Evolutionary conservation across 2,113 vertebrate genomes (phyloP).

Genomic region (Formicarius rufipectus): DNA sequence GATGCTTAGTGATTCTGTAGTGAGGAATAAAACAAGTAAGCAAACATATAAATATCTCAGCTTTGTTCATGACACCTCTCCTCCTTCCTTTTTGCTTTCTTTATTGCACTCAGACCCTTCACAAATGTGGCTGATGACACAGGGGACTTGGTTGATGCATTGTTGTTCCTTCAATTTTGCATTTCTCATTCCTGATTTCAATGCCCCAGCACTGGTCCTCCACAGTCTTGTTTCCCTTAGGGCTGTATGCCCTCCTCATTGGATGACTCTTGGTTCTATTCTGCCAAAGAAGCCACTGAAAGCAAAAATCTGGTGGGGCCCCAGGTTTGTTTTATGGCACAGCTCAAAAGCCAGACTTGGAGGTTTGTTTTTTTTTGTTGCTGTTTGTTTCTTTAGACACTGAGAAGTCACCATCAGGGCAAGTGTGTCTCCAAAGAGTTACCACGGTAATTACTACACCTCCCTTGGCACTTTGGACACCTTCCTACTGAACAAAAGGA

Average conservation of each 20-base stretch:
- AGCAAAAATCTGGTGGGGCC: neutral
- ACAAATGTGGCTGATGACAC: rapidly evolving
- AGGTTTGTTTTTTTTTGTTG: neutral
- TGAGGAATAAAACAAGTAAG: neutral
- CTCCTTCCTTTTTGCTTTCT: neutral
- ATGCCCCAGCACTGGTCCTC: neutral
- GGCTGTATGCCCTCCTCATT: neutral
- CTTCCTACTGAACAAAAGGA: neutral
- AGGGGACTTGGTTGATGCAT: neutral
- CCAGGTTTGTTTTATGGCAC: neutral
- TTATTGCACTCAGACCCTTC: neutral
- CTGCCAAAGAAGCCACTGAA: neutral
- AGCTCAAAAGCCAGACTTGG: neutral
- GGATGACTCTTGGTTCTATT: neutral
- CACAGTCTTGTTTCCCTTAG: rapidly evolving
- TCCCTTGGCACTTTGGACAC: neutral
- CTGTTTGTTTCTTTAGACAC: neutral
- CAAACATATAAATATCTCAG: neutral
- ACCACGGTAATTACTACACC: neutral
- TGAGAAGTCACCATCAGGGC: neutral
- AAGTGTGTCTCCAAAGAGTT: neutral
- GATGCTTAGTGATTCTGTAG: neutral
- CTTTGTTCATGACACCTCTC: neutral
- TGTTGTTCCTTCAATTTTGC: neutral
- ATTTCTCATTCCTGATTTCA: neutral